phyloP scores from a whole-genome alignment of 2,797 vertebrate species.

The Orestias chungarensis region DNA sequence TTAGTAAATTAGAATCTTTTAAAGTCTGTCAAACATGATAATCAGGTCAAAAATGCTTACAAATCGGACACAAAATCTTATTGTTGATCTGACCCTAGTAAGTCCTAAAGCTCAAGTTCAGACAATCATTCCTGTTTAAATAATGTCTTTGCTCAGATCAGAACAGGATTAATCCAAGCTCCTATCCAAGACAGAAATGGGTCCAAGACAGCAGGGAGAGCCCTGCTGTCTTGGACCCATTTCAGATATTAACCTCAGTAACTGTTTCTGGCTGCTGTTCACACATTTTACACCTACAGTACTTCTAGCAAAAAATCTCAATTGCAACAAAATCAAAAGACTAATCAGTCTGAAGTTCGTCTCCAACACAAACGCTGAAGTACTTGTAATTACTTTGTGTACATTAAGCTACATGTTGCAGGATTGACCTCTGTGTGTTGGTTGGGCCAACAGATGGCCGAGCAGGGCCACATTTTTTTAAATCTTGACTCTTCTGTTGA shows the following conservation, averaged over 20 bases:
- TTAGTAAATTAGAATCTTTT: too few relatives aligned
- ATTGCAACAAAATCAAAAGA: not conserved
- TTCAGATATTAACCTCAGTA: conserved; percentile 24
- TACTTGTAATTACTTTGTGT: not conserved
- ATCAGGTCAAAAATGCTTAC: too few relatives aligned
- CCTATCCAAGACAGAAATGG: too few relatives aligned
- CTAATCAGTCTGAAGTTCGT: not conserved
- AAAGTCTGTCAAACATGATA: too few relatives aligned
- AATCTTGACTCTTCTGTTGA: conserved; percentile 28
- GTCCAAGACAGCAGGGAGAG: too few relatives aligned
- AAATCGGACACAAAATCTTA: too few relatives aligned
- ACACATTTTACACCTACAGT: conserved; percentile 31
- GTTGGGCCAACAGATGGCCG: conserved; percentile 37
- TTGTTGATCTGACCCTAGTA: not conserved
- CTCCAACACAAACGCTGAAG: not conserved
- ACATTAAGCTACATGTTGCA: not conserved
- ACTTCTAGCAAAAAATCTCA: not conserved
- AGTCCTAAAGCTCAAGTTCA: too few relatives aligned
- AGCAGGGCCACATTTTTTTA: conserved; percentile 33
- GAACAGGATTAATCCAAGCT: not conserved
- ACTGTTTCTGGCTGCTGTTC: conserved; percentile 34
- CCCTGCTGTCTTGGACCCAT: conserved; percentile 28
- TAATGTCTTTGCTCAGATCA: not conserved
- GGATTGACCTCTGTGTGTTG: not conserved
- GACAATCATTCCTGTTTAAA: not conserved